A percentile compares a stretch with the other conserved stretches of the same genome.
Conservation (phyloP, 1,140 invertebrate genomes). For the Apolygus lucorum region DNA sequence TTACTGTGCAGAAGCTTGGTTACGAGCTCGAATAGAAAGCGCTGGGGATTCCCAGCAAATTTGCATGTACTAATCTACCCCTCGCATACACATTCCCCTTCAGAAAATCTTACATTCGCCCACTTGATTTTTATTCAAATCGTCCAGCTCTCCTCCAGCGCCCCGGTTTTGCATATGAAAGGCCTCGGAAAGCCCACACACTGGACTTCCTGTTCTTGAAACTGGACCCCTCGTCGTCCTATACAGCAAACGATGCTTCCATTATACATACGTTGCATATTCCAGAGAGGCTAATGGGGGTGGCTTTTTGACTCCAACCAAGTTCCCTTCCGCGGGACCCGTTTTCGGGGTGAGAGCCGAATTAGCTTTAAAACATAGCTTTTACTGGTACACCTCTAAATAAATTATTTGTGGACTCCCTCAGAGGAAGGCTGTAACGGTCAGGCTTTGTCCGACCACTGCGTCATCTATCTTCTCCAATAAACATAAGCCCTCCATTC, state of each 20-base stretch:
- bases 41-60: not conserved
- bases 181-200: not conserved
- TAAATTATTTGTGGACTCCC: not conserved
- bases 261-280: conserved; percentile 5
- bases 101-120: conserved; percentile 5
- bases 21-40: not conserved
- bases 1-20: not conserved
- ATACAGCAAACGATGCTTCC: not conserved
- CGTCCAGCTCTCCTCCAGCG: not conserved
- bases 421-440: not conserved
- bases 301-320: not conserved
- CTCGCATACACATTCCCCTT: not conserved
- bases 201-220: conserved; percentile 12
- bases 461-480: not conserved
- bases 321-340: not conserved
- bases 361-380: not conserved
- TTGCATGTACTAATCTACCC: conserved; percentile 6
- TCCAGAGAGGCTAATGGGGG: conserved; percentile 4
- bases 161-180: conserved; percentile 14
- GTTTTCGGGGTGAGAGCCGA: not conserved
- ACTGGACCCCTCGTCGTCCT: not conserved
- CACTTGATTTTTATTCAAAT: conserved; percentile 15
- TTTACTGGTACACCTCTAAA: not conserved
- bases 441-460: not conserved
- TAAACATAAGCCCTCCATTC: not conserved